These are phyloP conservation scores for Eupithecia subfuscata DNA, from an alignment of 2,888 invertebrate species.

Conservation along the genomic window DNA sequence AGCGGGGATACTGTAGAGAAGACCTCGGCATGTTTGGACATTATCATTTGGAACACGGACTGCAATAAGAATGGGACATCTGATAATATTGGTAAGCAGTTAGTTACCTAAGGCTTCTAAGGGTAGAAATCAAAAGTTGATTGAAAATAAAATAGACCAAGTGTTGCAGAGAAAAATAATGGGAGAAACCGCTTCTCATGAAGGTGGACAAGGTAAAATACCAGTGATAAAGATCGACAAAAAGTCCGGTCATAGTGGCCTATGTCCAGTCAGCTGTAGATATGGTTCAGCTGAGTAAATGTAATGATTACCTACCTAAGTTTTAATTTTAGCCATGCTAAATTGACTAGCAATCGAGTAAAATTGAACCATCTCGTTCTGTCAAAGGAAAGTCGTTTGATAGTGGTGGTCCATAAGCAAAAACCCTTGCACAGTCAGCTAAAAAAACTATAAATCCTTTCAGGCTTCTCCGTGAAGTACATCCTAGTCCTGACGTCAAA, in stretches of 20 bases:
- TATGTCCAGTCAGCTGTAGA: background rate
- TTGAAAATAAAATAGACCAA: background rate
- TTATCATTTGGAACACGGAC: no score
- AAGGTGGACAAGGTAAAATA: no score
- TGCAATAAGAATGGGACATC: no score
- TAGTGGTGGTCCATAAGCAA: background rate
- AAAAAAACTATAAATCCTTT: background rate
- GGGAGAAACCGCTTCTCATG: no score
- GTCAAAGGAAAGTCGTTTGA: background rate
- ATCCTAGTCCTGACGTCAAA: constrained; percentile 73
- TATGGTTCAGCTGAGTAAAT: no score
- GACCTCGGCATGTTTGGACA: no score
- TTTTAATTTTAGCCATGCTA: background rate
- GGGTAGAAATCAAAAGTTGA: background rate
- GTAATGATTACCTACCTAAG: no score
- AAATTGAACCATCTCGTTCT: background rate
- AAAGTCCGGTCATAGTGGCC: background rate
- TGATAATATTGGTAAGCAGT: no score
- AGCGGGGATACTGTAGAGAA: no score
- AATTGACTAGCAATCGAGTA: background rate
- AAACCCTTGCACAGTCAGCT: background rate
- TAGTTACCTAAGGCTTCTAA: no score
- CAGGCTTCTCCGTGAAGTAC: constrained; percentile 81
- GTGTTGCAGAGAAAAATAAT: background rate
- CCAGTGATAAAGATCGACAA: background rate